These are phyloP conservation scores for Zelostemma sp. DNA, from an alignment of 1,140 invertebrate species.

Conservation along the genomic window DNA sequence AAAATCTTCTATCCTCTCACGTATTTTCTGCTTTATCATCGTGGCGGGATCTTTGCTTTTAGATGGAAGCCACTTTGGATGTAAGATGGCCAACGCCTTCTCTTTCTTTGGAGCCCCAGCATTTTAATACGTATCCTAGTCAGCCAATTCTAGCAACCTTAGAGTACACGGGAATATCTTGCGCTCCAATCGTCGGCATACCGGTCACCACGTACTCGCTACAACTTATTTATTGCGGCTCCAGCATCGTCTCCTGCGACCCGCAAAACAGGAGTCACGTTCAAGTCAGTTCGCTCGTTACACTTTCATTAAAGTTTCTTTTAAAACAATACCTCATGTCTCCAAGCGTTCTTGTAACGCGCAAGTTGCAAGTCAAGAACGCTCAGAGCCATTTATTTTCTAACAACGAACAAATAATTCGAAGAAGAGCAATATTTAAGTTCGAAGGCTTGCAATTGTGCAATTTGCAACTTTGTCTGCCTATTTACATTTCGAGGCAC, in stretches of 20 bases:
- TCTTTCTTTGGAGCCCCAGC: constrained; percentile 78
- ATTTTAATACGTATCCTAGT: constrained; percentile 83
- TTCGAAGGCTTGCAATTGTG: no score
- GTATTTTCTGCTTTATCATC: no score
- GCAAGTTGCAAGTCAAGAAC: no score
- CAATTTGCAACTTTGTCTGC: no score
- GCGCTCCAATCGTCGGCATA: constrained; percentile 68
- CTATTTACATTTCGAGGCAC: no score
- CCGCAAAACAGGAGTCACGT: constrained; percentile 60
- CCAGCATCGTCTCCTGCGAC: constrained; percentile 63
- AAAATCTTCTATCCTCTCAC: no score
- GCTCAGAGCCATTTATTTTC: no score
- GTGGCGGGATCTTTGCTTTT: not conserved
- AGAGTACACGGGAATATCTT: constrained; percentile 79
- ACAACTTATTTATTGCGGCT: constrained; percentile 82
- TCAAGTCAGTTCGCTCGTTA: constrained; percentile 52
- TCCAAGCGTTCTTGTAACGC: no score
- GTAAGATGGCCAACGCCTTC: constrained; percentile 84
- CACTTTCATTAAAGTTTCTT: not conserved
- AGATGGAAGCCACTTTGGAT: constrained; percentile 75
- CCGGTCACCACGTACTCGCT: constrained; percentile 72
- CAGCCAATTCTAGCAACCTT: constrained; percentile 78
- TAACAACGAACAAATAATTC: no score
- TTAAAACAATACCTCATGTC: not conserved
- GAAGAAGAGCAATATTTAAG: no score